Conservation (phyloP, 2,888 invertebrate genomes). For the Bibio marci region DNA sequence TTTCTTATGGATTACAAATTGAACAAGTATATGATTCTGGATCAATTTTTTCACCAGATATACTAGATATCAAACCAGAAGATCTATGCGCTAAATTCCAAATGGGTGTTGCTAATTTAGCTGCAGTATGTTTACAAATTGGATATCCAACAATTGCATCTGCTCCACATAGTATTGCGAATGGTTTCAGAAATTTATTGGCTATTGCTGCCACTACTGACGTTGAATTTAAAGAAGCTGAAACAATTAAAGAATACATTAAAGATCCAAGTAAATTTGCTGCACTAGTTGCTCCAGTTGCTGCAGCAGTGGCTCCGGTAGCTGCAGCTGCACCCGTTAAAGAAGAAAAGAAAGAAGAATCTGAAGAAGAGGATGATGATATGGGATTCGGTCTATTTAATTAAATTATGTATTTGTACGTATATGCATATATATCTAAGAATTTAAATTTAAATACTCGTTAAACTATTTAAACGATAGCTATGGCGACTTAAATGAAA, state of each 20-base stretch:
- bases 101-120: constrained; percentile 87
- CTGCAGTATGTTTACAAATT: constrained; percentile 80
- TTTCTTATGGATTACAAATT: constrained; percentile 93
- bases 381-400: constrained; percentile 96
- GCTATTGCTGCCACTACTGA: constrained; percentile 94
- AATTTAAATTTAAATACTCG: constrained; percentile 4
- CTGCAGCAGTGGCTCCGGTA: constrained; percentile 42
- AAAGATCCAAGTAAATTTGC: constrained; percentile 96
- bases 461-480: neutral
- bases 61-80: constrained; percentile 95
- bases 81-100: constrained; percentile 83
- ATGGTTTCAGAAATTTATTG: constrained; percentile 95
- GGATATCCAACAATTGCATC: constrained; percentile 95
- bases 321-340: constrained; percentile 44
- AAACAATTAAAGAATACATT: constrained; percentile 79
- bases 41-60: constrained; percentile 90
- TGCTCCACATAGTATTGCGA: constrained; percentile 91
- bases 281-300: constrained; percentile 40
- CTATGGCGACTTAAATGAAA: constrained; percentile 3
- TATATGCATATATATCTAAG: neutral
- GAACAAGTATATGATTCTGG: constrained; percentile 97
- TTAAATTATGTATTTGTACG: constrained; percentile 30
- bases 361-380: constrained; percentile 70
- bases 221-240: constrained; percentile 86
- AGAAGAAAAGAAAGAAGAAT: constrained; percentile 68